phyloP scores from a whole-genome alignment of 2,888 invertebrate species.

The Artemia sp. region DNA sequence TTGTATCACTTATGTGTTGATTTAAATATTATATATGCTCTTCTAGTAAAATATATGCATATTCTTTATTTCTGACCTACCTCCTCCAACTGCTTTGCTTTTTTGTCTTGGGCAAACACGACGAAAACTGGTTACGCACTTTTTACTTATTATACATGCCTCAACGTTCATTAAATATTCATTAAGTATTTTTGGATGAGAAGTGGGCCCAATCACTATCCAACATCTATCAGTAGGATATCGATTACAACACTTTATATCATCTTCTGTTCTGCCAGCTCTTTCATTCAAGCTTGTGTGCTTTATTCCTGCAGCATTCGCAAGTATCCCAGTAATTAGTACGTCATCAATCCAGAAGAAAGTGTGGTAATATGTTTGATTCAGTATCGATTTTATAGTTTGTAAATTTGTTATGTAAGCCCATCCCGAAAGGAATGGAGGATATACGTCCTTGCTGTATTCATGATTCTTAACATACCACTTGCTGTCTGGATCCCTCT shows the following conservation, averaged over 20 bases:
- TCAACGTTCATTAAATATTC: background rate
- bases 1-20: too few relatives aligned
- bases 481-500: constrained; percentile 48
- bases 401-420: constrained; percentile 54
- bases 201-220: background rate
- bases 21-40: too few relatives aligned
- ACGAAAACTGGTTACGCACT: too few relatives aligned
- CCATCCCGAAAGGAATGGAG: constrained; percentile 65
- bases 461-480: constrained; percentile 59
- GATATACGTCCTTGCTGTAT: constrained; percentile 44
- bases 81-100: too few relatives aligned
- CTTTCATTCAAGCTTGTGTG: constrained; percentile 29
- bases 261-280: background rate
- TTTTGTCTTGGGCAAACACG: too few relatives aligned
- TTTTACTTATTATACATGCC: too few relatives aligned
- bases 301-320: constrained; percentile 41
- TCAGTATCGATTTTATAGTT: constrained; percentile 42
- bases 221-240: constrained; percentile 3
- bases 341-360: constrained; percentile 89
- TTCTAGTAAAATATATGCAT: too few relatives aligned
- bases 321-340: constrained; percentile 60
- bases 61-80: too few relatives aligned
- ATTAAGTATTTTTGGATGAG: background rate
- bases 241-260: background rate
- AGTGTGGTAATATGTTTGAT: constrained; percentile 31